Conservation (phyloP, 2,797 vertebrate species). For the Sternotherus odoratus region DNA sequence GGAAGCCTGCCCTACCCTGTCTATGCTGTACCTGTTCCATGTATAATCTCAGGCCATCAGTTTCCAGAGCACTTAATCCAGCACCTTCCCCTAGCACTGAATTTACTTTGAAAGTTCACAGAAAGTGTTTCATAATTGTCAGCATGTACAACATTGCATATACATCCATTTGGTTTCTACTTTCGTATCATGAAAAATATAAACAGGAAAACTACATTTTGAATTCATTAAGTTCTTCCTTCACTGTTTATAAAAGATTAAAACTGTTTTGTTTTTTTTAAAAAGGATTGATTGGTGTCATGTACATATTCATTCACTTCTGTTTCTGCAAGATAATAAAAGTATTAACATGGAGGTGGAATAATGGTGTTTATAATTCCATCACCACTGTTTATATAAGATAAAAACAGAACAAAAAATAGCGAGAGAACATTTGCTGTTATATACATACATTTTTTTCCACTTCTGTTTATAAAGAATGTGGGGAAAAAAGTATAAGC, state of each 20-base stretch:
- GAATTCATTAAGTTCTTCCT: slow-evolving; percentile 80
- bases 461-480: slow-evolving; percentile 63
- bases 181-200: slow-evolving; percentile 75
- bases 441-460: slow-evolving; percentile 70
- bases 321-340: slow-evolving; percentile 83
- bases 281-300: slow-evolving; percentile 82
- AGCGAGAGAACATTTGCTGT: slow-evolving; percentile 65
- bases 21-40: background rate
- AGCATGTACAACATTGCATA: slow-evolving; percentile 54
- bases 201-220: slow-evolving; percentile 79
- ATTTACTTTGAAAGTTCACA: slow-evolving; percentile 44
- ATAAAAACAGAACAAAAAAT: slow-evolving; percentile 69
- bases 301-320: slow-evolving; percentile 77
- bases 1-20: background rate
- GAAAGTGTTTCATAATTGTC: slow-evolving; percentile 60
- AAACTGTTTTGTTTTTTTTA: slow-evolving; percentile 74
- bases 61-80: background rate
- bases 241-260: slow-evolving; percentile 77
- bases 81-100: slow-evolving; percentile 18
- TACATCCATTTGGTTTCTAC: slow-evolving; percentile 74
- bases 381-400: slow-evolving; percentile 79
- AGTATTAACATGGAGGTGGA: slow-evolving; percentile 81
- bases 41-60: background rate
- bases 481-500: slow-evolving; percentile 51
- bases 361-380: slow-evolving; percentile 82